A percentile compares a stretch with the other conserved stretches of the same genome.
These are phyloP conservation scores for Temnothorax curvispinosus DNA, from an alignment of 1,140 invertebrate genomes.

Conservation along the genomic window DNA sequence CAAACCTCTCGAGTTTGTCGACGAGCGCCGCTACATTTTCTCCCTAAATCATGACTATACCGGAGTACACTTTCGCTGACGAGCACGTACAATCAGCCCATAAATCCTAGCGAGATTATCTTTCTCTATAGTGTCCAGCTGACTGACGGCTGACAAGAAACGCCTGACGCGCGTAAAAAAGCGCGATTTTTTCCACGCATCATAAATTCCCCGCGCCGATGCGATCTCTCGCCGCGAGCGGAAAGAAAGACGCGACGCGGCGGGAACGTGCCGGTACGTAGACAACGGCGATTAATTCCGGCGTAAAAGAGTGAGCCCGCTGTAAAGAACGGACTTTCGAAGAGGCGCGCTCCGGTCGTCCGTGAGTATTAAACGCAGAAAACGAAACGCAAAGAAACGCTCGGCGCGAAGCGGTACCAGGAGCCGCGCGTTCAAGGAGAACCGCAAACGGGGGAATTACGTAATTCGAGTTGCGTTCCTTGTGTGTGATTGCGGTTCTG, in stretches of 20 bases:
- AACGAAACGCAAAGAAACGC: slow-evolving; percentile 67
- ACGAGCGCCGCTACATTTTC: not conserved
- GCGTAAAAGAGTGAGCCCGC: not conserved
- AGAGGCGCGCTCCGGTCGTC: slow-evolving; percentile 20
- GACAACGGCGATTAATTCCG: slow-evolving; percentile 56
- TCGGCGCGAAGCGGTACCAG: slow-evolving; percentile 63
- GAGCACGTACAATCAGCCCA: not conserved
- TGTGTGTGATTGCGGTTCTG: slow-evolving; percentile 18
- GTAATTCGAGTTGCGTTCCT: slow-evolving; percentile 74
- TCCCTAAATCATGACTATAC: not conserved
- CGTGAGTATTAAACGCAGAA: slow-evolving; percentile 29
- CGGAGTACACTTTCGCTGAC: slow-evolving; percentile 20
- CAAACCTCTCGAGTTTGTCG: not conserved
- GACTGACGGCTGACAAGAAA: slow-evolving; percentile 16
- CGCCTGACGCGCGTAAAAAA: not conserved
- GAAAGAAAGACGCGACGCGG: not conserved
- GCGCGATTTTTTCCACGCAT: slow-evolving; percentile 31
- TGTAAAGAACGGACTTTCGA: slow-evolving; percentile 41
- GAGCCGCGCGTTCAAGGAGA: slow-evolving; percentile 77
- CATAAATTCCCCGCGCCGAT: slow-evolving; percentile 11
- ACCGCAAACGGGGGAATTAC: slow-evolving; percentile 71
- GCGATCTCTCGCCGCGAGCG: slow-evolving; percentile 8
- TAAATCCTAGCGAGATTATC: slow-evolving; percentile 33
- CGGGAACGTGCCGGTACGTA: slow-evolving; percentile 14
- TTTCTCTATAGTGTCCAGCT: not conserved